Evolutionary conservation across 2,797 vertebrate species (phyloP).

Genomic region (Somateria mollissima): DNA sequence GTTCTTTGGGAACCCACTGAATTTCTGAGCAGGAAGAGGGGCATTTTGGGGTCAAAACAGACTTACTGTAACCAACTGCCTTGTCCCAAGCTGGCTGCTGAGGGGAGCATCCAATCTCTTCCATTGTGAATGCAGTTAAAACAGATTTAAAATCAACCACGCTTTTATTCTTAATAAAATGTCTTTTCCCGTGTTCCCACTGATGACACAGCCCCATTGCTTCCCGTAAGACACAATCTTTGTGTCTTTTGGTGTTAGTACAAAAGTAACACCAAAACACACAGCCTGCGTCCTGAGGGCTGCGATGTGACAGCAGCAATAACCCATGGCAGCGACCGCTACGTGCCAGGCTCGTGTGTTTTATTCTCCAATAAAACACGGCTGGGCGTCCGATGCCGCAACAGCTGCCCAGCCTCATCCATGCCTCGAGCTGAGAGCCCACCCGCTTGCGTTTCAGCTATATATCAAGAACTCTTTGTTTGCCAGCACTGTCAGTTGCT

Average conservation of each 20-base stretch:
- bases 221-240: background rate
- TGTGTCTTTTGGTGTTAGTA: too few relatives aligned
- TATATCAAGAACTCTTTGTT: background rate
- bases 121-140: background rate
- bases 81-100: background rate
- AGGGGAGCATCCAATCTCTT: background rate
- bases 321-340: background rate
- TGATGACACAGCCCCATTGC: too few relatives aligned
- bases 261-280: background rate
- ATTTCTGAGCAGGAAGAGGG: background rate
- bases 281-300: accelerated
- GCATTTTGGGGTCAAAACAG: background rate
- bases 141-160: background rate
- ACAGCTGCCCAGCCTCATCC: background rate
- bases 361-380: background rate
- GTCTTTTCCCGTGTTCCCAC: background rate
- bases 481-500: background rate
- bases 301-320: background rate
- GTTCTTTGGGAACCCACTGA: background rate
- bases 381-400: background rate
- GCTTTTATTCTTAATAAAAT: background rate
- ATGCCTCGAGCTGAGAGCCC: background rate
- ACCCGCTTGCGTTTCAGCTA: background rate
- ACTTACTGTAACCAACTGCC: background rate
- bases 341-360: background rate